These are phyloP conservation scores for Eupithecia tripunctaria DNA, from an alignment of 2,888 invertebrate species.

Conservation along the genomic window DNA sequence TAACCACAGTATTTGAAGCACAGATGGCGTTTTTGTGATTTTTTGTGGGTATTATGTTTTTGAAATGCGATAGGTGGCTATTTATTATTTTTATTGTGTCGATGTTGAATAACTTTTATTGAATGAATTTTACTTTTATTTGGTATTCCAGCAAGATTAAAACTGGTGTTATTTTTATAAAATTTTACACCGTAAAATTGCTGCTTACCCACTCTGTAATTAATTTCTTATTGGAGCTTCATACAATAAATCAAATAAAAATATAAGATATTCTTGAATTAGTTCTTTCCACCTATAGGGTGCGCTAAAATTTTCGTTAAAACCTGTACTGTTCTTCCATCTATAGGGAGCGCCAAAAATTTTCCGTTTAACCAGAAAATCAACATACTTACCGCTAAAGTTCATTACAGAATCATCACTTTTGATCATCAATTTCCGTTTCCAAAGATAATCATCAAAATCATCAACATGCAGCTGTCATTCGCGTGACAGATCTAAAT, in stretches of 20 bases:
- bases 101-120: not conserved
- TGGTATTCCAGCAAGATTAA: not conserved
- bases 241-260: too few relatives aligned
- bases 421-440: not conserved
- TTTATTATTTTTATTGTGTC: constrained; percentile 10
- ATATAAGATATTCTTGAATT: too few relatives aligned
- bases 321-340: not conserved
- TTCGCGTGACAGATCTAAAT: constrained; percentile 29
- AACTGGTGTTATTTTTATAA: not conserved
- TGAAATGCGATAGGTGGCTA: constrained; percentile 14
- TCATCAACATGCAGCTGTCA: constrained; percentile 13
- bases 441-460: constrained; percentile 23
- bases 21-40: constrained; percentile 6
- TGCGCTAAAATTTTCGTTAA: too few relatives aligned
- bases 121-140: constrained; percentile 4
- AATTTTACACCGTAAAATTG: too few relatives aligned
- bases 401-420: not conserved
- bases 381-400: not conserved
- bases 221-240: too few relatives aligned
- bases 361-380: not conserved
- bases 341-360: too few relatives aligned
- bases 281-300: too few relatives aligned
- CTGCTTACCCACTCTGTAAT: too few relatives aligned
- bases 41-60: constrained; percentile 14
- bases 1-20: constrained; percentile 14